A percentile compares a stretch with the other conserved stretches of the same genome.
Conservation (phyloP, 2,888 invertebrate genomes). For the Hedychridium roseum region DNA sequence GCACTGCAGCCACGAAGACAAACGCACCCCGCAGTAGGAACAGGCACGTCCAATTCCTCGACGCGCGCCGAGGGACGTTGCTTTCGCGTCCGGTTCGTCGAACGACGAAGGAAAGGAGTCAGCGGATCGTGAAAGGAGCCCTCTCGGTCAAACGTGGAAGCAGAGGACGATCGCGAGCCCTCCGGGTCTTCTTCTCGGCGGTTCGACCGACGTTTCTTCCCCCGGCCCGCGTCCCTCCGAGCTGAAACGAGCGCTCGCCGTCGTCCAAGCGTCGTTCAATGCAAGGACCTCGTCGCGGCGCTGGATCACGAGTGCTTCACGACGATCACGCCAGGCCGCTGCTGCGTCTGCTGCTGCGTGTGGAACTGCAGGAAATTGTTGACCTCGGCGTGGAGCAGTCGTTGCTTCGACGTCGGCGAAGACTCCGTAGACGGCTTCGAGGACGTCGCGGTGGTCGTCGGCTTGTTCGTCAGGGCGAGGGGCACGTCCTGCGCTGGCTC, state of each 20-base stretch:
- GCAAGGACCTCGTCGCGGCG: slow-evolving; percentile 42
- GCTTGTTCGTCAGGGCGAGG: slow-evolving; percentile 59
- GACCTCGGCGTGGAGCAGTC: slow-evolving; percentile 68
- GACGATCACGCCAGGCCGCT: slow-evolving; percentile 90
- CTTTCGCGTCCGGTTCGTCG: too few species aligned
- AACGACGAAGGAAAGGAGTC: too few species aligned
- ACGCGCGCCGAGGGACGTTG: too few species aligned
- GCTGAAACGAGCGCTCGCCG: slow-evolving; percentile 19
- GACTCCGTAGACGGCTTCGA: slow-evolving; percentile 47
- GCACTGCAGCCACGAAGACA: too few species aligned
- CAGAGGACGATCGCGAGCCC: too few species aligned
- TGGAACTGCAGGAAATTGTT: slow-evolving; percentile 73
- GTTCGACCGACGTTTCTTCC: too few species aligned
- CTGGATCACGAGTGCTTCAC: slow-evolving; percentile 77
- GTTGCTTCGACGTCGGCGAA: slow-evolving; percentile 66
- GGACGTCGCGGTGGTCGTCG: slow-evolving; percentile 30
- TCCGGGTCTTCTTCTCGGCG: too few species aligned
- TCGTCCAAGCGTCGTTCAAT: slow-evolving; percentile 31
- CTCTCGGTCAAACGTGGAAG: too few species aligned
- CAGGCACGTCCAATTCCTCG: too few species aligned
- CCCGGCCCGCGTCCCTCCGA: too few species aligned
- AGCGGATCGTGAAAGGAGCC: too few species aligned
- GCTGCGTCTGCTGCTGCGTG: slow-evolving; percentile 65
- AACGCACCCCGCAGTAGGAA: too few species aligned
- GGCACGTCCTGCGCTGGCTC: slow-evolving; percentile 66